Conservation (phyloP, 2,888 invertebrate species). For the Nymphalis c-album region DNA sequence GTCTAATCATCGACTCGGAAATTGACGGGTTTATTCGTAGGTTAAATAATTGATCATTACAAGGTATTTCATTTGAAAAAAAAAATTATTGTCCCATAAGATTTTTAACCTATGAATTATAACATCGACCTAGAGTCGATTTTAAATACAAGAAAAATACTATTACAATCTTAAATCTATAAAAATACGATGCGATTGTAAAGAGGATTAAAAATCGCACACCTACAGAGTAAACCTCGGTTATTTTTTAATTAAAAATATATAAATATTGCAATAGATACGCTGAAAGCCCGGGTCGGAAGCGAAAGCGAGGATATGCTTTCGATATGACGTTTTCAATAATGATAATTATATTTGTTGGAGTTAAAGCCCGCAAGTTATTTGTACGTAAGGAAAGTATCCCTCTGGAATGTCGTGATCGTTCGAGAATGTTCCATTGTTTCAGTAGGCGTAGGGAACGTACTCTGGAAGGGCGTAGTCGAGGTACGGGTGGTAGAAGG, state of each 20-base stretch:
- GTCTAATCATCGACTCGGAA: slow-evolving; percentile 59
- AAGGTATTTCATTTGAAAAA: slow-evolving; percentile 51
- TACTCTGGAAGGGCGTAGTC: slow-evolving; percentile 65
- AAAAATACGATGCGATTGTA: slow-evolving; percentile 71
- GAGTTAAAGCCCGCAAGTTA: slow-evolving; percentile 56
- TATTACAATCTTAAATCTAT: slow-evolving; percentile 63
- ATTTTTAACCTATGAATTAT: slow-evolving; percentile 38
- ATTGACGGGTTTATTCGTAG: slow-evolving; percentile 63
- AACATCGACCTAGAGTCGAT: slow-evolving; percentile 34
- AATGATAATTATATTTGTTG: slow-evolving; percentile 44
- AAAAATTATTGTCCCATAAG: slow-evolving; percentile 66
- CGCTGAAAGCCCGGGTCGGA: slow-evolving; percentile 64
- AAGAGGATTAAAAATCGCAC: slow-evolving; percentile 60
- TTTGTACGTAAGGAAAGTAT: slow-evolving; percentile 61
- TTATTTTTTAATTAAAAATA: slow-evolving; percentile 53
- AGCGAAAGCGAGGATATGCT: slow-evolving; percentile 77
- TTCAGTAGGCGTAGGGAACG: slow-evolving; percentile 68
- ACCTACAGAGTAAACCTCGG: slow-evolving; percentile 63
- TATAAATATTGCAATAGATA: slow-evolving; percentile 66
- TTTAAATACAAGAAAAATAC: slow-evolving; percentile 44
- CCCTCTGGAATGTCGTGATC: slow-evolving; percentile 49
- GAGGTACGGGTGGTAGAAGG: slow-evolving; percentile 64
- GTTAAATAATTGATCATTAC: slow-evolving; percentile 65
- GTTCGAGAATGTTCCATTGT: slow-evolving; percentile 45
- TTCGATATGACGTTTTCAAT: slow-evolving; percentile 69